phyloP scores from a whole-genome alignment of 2,113 vertebrate genomes.

The Leucoraja erinaceus region DNA sequence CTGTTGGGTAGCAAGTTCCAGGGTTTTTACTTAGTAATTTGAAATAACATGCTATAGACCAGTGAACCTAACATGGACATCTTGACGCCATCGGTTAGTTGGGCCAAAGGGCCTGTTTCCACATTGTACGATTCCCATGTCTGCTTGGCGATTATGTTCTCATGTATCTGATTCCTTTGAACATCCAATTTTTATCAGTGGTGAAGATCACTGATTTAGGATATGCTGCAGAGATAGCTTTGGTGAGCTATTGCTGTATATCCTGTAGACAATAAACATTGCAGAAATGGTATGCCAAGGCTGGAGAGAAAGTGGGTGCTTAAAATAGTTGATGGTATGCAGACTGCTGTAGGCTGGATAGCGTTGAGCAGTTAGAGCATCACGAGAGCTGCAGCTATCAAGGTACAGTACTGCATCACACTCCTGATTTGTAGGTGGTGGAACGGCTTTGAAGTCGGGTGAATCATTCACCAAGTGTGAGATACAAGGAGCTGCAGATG shows the following conservation, averaged over 20 bases:
- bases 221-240: neutral
- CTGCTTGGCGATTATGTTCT: neutral
- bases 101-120: too few relatives aligned
- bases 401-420: neutral
- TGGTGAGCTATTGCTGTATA: neutral
- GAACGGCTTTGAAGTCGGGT: neutral
- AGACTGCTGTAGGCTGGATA: neutral
- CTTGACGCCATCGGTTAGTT: too few relatives aligned
- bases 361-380: neutral
- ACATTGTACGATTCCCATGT: too few relatives aligned
- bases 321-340: neutral
- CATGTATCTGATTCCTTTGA: neutral
- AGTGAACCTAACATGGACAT: too few relatives aligned
- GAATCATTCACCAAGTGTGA: neutral
- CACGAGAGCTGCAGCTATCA: neutral
- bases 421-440: neutral
- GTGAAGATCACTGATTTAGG: neutral
- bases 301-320: neutral
- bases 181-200: neutral
- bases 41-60: too few relatives aligned
- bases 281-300: neutral
- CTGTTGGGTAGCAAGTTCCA: neutral
- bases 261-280: neutral
- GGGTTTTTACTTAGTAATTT: neutral
- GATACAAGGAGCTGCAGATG: too few relatives aligned